phyloP scores from a whole-genome alignment of 2,888 invertebrate species.

The Tenodera sinensis region DNA sequence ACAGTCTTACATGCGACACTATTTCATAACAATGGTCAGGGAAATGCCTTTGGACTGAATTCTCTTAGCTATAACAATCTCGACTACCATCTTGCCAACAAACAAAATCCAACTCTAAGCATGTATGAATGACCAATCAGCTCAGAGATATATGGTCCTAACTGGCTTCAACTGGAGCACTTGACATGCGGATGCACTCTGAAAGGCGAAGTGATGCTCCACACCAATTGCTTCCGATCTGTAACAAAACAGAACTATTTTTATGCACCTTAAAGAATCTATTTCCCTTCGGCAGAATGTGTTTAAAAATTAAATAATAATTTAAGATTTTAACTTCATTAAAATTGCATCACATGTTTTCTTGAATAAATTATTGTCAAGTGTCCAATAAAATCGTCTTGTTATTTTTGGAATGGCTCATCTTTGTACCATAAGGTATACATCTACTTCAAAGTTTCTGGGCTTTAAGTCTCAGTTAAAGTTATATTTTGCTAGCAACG shows the following conservation, averaged over 20 bases:
- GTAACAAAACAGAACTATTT: not conserved
- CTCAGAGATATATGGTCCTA: not conserved
- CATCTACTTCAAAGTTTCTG: too few species aligned
- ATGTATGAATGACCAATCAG: not conserved
- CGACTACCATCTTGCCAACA: not conserved
- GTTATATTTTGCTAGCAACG: too few species aligned
- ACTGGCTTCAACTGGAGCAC: not conserved
- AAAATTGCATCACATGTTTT: too few species aligned
- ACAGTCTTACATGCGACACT: not conserved
- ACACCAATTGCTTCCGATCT: not conserved
- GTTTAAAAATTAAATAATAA: too few species aligned
- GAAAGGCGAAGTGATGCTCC: not conserved
- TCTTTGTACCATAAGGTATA: too few species aligned
- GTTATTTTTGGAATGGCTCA: too few species aligned
- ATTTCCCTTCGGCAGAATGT: too few species aligned
- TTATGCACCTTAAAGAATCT: not conserved
- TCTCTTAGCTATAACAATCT: not conserved
- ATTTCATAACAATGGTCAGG: not conserved
- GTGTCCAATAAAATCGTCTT: too few species aligned
- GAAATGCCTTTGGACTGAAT: not conserved
- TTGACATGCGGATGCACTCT: not conserved
- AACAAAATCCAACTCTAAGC: not conserved
- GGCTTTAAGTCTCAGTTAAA: too few species aligned
- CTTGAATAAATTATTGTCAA: too few species aligned
- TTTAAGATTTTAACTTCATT: too few species aligned